phyloP scores from a whole-genome alignment of 2,888 invertebrate species.

The Xestia sexstrigata region DNA sequence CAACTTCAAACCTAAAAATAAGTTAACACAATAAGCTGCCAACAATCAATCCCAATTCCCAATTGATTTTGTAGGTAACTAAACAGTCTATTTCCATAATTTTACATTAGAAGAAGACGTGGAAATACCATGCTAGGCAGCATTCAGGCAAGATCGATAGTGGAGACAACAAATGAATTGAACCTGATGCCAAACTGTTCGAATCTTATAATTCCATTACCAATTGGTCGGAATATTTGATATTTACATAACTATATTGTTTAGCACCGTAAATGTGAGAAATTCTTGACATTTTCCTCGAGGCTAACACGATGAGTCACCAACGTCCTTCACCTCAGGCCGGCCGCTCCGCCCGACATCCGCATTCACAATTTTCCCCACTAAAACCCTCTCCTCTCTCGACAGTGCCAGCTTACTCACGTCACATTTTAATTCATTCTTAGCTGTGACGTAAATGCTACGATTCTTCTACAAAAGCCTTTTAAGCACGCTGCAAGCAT shows the following conservation, averaged over 20 bases:
- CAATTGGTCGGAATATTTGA: constrained; percentile 25
- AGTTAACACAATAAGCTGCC: neutral
- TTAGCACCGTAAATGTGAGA: constrained; percentile 52
- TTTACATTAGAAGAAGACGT: neutral
- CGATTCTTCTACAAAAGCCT: constrained; percentile 63
- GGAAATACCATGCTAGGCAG: constrained; percentile 13
- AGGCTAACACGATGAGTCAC: constrained; percentile 83
- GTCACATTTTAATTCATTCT: constrained; percentile 80
- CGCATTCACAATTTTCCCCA: constrained; percentile 81
- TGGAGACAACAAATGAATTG: constrained; percentile 2
- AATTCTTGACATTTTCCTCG: constrained; percentile 76
- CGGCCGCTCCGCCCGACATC: constrained; percentile 78
- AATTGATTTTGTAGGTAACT: neutral
- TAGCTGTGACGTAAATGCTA: constrained; percentile 71
- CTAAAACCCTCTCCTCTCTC: constrained; percentile 74
- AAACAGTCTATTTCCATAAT: constrained; percentile 6
- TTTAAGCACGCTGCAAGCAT: constrained; percentile 62
- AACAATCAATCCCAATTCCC: neutral
- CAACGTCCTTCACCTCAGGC: constrained; percentile 85
- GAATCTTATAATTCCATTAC: constrained; percentile 29
- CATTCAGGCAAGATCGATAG: constrained; percentile 9
- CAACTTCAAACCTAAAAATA: neutral
- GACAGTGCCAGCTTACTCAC: constrained; percentile 70
- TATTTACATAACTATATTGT: constrained; percentile 54
- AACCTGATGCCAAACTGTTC: neutral